These are phyloP conservation scores for Drosophila arawakana DNA, from an alignment of 1,140 invertebrate species.

Conservation along the genomic window DNA sequence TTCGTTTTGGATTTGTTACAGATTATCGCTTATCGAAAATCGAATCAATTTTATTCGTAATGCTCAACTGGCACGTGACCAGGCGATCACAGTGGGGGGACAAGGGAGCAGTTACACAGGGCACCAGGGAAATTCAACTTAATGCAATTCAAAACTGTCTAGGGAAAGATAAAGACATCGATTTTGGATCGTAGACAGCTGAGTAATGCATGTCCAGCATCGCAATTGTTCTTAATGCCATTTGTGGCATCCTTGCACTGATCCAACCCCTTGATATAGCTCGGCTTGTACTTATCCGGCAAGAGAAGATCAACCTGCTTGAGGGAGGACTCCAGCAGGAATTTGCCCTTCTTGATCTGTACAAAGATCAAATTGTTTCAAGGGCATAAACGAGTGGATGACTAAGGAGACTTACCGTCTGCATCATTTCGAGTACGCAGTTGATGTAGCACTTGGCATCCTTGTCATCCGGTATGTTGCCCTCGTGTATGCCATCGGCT, in stretches of 20 bases:
- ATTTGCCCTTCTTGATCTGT: conserved; percentile 82
- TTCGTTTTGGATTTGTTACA: neutral
- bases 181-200: conserved; percentile 66
- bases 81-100: conserved; percentile 19
- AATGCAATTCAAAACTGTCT: neutral
- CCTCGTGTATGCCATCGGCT: conserved; percentile 63
- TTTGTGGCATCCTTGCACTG: conserved; percentile 67
- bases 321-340: conserved; percentile 66
- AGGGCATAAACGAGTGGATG: neutral
- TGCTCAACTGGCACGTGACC: conserved; percentile 33
- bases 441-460: conserved; percentile 80
- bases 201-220: conserved; percentile 65
- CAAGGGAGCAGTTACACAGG: conserved; percentile 2
- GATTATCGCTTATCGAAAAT: conserved; percentile 4
- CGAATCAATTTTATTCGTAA: conserved; percentile 21
- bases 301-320: conserved; percentile 77
- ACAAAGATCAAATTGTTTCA: neutral
- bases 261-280: conserved; percentile 58
- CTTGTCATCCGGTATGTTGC: conserved; percentile 71
- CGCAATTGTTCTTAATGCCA: conserved; percentile 79
- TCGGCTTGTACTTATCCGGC: conserved; percentile 70
- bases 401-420: conserved; percentile 53
- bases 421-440: conserved; percentile 82
- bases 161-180: conserved; percentile 74
- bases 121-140: too few relatives aligned